These are phyloP conservation scores for Lymantria dispar DNA, from an alignment of 2,888 invertebrate species.

Conservation along the genomic window DNA sequence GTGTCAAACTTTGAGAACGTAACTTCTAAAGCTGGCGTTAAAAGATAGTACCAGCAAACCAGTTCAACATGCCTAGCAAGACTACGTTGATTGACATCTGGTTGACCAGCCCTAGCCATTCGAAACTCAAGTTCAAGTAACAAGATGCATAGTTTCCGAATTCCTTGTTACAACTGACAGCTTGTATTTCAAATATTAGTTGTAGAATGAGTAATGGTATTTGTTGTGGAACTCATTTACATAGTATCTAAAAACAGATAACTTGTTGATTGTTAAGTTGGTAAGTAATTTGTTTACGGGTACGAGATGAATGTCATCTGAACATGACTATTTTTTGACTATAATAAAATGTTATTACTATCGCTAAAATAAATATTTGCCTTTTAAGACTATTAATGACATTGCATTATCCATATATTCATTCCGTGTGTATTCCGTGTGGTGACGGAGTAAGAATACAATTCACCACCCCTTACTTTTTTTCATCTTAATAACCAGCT, in stretches of 20 bases:
- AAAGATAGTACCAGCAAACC: constrained; percentile 32
- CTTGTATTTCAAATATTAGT: constrained; percentile 57
- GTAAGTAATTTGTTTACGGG: constrained; percentile 7
- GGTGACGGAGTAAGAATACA: too few species aligned
- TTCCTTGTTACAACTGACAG: constrained; percentile 45
- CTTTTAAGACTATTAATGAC: too few species aligned
- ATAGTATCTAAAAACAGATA: constrained; percentile 27
- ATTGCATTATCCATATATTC: too few species aligned
- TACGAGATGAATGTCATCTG: not conserved
- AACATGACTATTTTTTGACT: not conserved
- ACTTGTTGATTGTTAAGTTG: constrained; percentile 9
- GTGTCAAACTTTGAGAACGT: constrained; percentile 10
- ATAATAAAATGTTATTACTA: not conserved
- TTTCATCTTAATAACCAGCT: too few species aligned
- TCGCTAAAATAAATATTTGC: not conserved
- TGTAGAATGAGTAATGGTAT: constrained; percentile 58
- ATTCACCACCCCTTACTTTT: too few species aligned
- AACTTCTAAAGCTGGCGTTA: constrained; percentile 19
- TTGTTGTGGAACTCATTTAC: constrained; percentile 41
- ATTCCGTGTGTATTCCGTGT: too few species aligned
- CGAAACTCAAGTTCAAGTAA: constrained; percentile 45
- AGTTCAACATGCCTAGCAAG: constrained; percentile 43
- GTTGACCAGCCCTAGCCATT: constrained; percentile 63
- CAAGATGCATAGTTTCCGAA: constrained; percentile 53
- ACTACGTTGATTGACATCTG: constrained; percentile 71